Evolutionary conservation across 2,888 invertebrate genomes (phyloP).

Genomic region (Buathra laborator): DNA sequence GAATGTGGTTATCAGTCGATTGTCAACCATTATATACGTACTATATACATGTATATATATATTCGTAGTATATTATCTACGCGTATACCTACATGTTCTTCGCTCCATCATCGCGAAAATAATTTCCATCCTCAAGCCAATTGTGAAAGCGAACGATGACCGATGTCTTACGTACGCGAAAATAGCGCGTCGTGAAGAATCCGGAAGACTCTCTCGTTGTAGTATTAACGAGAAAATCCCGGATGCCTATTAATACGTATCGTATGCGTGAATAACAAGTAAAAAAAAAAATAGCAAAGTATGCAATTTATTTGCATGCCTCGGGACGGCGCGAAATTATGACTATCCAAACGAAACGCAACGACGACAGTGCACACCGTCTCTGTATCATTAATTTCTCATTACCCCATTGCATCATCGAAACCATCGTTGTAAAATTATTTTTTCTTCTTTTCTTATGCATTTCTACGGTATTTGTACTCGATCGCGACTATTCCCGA

Average conservation of each 20-base stretch:
- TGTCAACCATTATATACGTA: constrained; percentile 70
- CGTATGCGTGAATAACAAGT: neutral
- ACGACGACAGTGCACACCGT: neutral
- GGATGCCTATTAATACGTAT: neutral
- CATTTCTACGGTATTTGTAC: constrained; percentile 4
- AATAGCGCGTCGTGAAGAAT: constrained; percentile 34
- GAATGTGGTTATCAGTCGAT: constrained; percentile 77
- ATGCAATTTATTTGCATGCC: constrained; percentile 14
- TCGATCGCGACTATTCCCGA: neutral
- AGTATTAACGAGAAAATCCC: constrained; percentile 6
- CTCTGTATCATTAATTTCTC: constrained; percentile 23
- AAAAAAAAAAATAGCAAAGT: constrained; percentile 25
- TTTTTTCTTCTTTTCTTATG: neutral
- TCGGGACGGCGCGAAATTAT: neutral
- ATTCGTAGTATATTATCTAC: neutral
- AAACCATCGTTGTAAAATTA: constrained; percentile 10
- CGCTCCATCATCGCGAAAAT: constrained; percentile 16
- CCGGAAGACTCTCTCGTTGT: constrained; percentile 29
- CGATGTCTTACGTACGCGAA: constrained; percentile 32
- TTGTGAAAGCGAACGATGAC: constrained; percentile 51
- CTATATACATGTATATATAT: neutral
- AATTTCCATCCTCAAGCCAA: constrained; percentile 30
- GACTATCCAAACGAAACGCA: neutral
- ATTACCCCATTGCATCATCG: constrained; percentile 16
- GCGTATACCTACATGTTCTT: no score